Evolutionary conservation across 1,140 invertebrate genomes (phyloP), one percentile per base, ranked within the genome.

Genomic region (Heliconius hermathena): DNA sequence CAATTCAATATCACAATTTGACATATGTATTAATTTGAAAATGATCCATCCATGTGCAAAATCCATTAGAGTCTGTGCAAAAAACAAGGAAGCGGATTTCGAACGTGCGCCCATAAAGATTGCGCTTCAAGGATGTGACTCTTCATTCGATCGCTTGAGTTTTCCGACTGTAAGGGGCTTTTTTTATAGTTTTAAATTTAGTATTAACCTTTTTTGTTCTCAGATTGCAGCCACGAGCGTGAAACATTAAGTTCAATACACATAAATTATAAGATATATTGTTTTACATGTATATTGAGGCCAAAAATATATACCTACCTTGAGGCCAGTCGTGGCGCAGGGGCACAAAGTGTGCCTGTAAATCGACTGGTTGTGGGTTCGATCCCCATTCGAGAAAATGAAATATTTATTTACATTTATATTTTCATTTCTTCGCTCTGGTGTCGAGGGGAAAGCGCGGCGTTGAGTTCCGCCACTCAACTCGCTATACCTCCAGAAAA

Each of bases 91-190:
- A 75, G 74, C 49, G 20, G 20, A 54, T 13, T 29, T 66, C 26
- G 16, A 66, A 29, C 60, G 60, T 66, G 60, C 60, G 60, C 60
- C 54, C 60, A 60, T 36, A 60, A 66, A 60, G 54, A 75, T 46
- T 75, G 54, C 54, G 36, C 54, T 66, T 75, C 74, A 75, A 75
- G 74, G 74, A 75, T 75, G 11, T 57, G 33, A 75, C 36, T 75
- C 52, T 54, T 75, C 74, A 75, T 75, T 75, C 29, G 20, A 75
- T 18, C 20, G 16, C 57, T 66, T 26, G 54, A 38, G 33, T 60
- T 75, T 75, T 75, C 52, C 33, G 11, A 60, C 18, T 11, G 33
- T 60, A 26, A 29, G 52, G n/a, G 20, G 0, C 0, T 66, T 66
- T 75, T 66, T 46, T 29, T 54, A 29, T 26, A 1, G 36, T 36